Conservation (phyloP, 2,888 invertebrate genomes). For the Dicyrtoma fusca region DNA sequence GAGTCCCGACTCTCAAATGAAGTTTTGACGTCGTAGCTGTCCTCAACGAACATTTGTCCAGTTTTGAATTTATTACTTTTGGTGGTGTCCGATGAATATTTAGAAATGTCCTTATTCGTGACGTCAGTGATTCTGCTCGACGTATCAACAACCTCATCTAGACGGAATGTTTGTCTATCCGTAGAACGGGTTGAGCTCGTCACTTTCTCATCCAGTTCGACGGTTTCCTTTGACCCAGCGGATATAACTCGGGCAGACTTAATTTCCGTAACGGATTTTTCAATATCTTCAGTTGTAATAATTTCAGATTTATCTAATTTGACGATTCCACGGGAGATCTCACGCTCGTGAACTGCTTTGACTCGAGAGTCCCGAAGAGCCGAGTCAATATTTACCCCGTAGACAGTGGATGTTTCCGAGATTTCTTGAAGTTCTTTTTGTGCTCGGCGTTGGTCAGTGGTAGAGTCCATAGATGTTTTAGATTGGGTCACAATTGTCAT, state of each 20-base stretch:
- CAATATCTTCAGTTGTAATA: slow-evolving; percentile 55
- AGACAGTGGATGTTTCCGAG: slow-evolving; percentile 41
- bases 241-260: slow-evolving; percentile 45
- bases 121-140: slow-evolving; percentile 20
- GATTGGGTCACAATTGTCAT: slow-evolving; percentile 54
- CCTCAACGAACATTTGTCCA: slow-evolving; percentile 53
- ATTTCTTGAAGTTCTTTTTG: slow-evolving; percentile 48
- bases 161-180: slow-evolving; percentile 51
- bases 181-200: slow-evolving; percentile 49
- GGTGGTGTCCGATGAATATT: slow-evolving; percentile 3
- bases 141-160: slow-evolving; percentile 44
- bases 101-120: slow-evolving; percentile 19
- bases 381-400: slow-evolving; percentile 52
- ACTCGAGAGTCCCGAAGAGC: slow-evolving; percentile 45
- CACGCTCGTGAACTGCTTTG: slow-evolving; percentile 50
- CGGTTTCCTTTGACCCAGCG: slow-evolving; percentile 19
- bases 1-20: slow-evolving; percentile 51
- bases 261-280: slow-evolving; percentile 53
- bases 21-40: slow-evolving; percentile 50
- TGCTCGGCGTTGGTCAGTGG: slow-evolving; percentile 50
- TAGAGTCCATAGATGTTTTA: slow-evolving; percentile 53
- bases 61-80: slow-evolving; percentile 38
- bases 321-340: slow-evolving; percentile 53
- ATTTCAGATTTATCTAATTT: slow-evolving; percentile 46
- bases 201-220: slow-evolving; percentile 53